Evolutionary conservation across 2,888 invertebrate species (phyloP), one percentile per base, ranked within the genome.

Genomic region (Hesperia comma): DNA sequence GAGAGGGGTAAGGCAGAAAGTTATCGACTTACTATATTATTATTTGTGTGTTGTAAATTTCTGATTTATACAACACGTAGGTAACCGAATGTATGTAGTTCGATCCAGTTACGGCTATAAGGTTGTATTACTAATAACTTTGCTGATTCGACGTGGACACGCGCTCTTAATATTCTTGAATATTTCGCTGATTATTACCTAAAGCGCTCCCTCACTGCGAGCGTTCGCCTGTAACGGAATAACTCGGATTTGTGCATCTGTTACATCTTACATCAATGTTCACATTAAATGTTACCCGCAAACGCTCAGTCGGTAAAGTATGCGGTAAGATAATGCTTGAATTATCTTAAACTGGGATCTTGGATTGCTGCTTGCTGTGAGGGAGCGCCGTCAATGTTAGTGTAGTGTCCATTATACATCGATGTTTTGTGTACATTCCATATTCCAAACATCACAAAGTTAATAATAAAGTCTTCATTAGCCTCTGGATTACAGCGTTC

Each of bases 381-480:
- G 26, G 26, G 26, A 5, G 26, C 26, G 26, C 26, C 19, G 10
- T 49, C 19, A 17, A 19, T 10, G 49, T 19, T 49, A 15, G 12
- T 49, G 17, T 19, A 19, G 46, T 17, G 46, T 19, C 49, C 19
- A 40, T 40, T 66, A 40, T 15, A 58, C 53, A 57, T 53, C 33
- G 43, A 63, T 63, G 54, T 68, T 63, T 54, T 55, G 49, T 56
- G 61, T 68, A 68, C 61, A 69, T 69, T 67, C 66, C 58, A 69
- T 66, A 53, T 69, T 37, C 57, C 37, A 32, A 60, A 21, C 62
- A 69, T 63, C 41, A 37, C 17, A 41, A 17, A 37, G 12, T 12
- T 32, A 33, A 21, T 57, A 32, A 51, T 2, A 51, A 51, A 51
- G 21, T 60, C 46, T 60, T 46, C 10, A 6, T 60, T 49, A 60